Evolutionary conservation across 35 echinoderm and acorn worm genomes (phyloP).

Genomic region (Lytechinus variegatus): DNA sequence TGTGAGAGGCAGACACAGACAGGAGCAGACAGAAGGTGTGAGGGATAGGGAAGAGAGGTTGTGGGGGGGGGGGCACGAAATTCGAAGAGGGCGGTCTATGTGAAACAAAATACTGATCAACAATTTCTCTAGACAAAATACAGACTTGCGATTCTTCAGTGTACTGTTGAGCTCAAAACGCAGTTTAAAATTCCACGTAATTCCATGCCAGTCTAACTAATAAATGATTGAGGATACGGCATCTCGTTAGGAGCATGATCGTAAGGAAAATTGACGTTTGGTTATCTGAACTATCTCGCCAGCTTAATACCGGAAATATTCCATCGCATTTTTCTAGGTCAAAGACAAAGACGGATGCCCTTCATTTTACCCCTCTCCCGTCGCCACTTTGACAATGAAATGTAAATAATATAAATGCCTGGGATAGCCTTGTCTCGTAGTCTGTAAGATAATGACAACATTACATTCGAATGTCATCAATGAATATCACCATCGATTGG

Average conservation of each 20-base stretch:
- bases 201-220: neutral
- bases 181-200: neutral
- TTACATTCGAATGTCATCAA: neutral
- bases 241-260: neutral
- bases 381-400: neutral
- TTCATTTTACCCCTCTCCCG: neutral
- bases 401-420: conserved; percentile 14
- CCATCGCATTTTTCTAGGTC: neutral
- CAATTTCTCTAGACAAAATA: neutral
- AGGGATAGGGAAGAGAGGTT: neutral
- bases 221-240: neutral
- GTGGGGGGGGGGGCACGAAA: neutral
- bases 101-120: neutral
- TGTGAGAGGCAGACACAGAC: too few species aligned
- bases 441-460: conserved; percentile 8
- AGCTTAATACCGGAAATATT: neutral
- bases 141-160: neutral
- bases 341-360: neutral
- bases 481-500: neutral
- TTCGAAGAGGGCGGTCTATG: too few species aligned
- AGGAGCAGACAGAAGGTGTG: neutral
- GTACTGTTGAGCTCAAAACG: neutral
- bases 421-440: neutral
- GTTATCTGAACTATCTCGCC: neutral
- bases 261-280: neutral